A percentile compares a stretch with the other conserved stretches of the same genome.
Evolutionary conservation across 1,140 invertebrate genomes (phyloP).

Genomic region (Sinella curviseta): DNA sequence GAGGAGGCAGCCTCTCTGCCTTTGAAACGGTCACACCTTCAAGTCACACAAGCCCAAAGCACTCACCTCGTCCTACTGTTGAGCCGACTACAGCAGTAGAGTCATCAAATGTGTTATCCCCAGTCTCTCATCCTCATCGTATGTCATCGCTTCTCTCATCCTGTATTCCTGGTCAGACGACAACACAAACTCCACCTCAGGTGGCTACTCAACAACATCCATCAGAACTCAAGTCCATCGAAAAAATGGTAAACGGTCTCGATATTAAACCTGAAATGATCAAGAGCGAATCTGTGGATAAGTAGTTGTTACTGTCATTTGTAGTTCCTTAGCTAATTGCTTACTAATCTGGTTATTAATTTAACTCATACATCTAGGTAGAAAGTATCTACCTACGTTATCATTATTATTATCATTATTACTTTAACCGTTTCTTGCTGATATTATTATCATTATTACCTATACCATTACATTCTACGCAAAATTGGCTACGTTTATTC

Average conservation of each 20-base stretch:
- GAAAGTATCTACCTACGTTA: neutral
- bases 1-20: slow-evolving; percentile 66
- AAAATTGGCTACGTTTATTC: too few species aligned
- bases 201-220: slow-evolving; percentile 44
- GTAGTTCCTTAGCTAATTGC: slow-evolving; percentile 7
- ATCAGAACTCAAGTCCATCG: slow-evolving; percentile 86
- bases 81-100: slow-evolving; percentile 50
- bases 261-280: slow-evolving; percentile 58
- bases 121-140: slow-evolving; percentile 44
- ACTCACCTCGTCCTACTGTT: slow-evolving; percentile 60
- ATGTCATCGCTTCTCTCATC: slow-evolving; percentile 45
- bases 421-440: too few species aligned
- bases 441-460: too few species aligned
- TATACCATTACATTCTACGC: too few species aligned
- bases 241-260: slow-evolving; percentile 93
- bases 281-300: slow-evolving; percentile 37
- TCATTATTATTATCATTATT: too few species aligned
- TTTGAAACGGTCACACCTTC: slow-evolving; percentile 81
- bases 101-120: slow-evolving; percentile 22
- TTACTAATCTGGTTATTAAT: neutral
- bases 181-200: slow-evolving; percentile 17
- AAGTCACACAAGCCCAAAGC: slow-evolving; percentile 56
- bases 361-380: too few species aligned
- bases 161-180: slow-evolving; percentile 35
- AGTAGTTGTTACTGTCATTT: slow-evolving; percentile 27